Percentiles rank a stretch among this genome's conserved stretches.
These are phyloP conservation scores for Tetragonula clypearis DNA, from an alignment of 1,140 invertebrate genomes.

Conservation along the genomic window DNA sequence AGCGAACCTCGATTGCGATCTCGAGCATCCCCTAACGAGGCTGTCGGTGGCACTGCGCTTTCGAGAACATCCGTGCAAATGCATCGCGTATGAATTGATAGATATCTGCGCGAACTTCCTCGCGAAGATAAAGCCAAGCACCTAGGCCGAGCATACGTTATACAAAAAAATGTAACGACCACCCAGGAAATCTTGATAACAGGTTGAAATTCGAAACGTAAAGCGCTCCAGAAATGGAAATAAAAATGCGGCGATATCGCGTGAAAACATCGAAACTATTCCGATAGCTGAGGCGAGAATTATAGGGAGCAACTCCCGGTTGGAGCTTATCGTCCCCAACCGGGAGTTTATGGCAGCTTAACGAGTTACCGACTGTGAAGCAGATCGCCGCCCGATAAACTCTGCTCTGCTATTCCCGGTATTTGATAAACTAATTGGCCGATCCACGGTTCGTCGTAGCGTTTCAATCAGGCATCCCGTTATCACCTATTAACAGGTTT, in stretches of 20 bases:
- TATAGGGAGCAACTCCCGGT: conserved; percentile 40
- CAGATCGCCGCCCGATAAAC: conserved; percentile 56
- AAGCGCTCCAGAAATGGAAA: no score
- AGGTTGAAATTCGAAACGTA: not conserved
- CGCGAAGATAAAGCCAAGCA: not conserved
- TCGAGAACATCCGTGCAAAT: not conserved
- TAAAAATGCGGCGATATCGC: not conserved
- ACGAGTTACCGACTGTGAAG: conserved; percentile 51
- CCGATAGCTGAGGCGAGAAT: conserved; percentile 39
- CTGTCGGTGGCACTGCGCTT: no score
- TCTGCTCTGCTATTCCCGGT: conserved; percentile 55
- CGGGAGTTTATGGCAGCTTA: conserved; percentile 54
- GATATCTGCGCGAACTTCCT: not conserved
- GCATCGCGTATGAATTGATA: not conserved
- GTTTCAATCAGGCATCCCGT: conserved; percentile 61
- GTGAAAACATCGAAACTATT: not conserved
- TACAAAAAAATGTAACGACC: not conserved
- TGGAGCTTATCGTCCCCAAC: conserved; percentile 38
- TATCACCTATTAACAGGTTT: conserved; percentile 59
- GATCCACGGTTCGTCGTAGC: conserved; percentile 46
- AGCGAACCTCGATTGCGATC: not conserved
- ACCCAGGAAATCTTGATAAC: not conserved
- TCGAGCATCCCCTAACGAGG: not conserved
- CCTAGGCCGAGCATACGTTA: not conserved
- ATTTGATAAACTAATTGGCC: conserved; percentile 66